These are phyloP conservation scores for Euphonia xanthogaster DNA, from an alignment of 2,797 vertebrate genomes.

Conservation along the genomic window DNA sequence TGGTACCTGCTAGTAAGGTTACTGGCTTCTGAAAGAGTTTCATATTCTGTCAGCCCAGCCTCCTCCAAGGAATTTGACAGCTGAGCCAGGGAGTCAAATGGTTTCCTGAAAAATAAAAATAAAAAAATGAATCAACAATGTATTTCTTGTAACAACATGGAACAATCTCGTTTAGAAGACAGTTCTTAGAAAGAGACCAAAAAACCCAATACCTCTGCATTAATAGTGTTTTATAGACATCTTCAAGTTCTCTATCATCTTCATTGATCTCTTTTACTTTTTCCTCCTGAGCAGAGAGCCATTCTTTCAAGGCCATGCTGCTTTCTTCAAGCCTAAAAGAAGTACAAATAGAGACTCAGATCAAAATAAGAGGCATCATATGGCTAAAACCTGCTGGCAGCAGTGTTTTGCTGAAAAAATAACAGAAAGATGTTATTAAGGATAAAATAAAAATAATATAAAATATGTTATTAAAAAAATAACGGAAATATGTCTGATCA, in stretches of 20 bases:
- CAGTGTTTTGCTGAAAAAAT: neutral
- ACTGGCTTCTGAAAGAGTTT: slow-evolving; percentile 75
- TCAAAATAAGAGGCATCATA: neutral
- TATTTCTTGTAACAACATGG: neutral
- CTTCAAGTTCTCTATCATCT: slow-evolving; percentile 53
- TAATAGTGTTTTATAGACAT: slow-evolving; percentile 76
- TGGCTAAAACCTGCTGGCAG: neutral
- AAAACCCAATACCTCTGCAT: slow-evolving; percentile 78
- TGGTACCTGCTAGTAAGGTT: slow-evolving; percentile 78
- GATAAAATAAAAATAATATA: neutral
- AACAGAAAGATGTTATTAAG: neutral
- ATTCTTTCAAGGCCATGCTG: slow-evolving; percentile 74
- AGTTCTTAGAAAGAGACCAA: neutral
- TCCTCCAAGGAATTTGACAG: slow-evolving; percentile 77
- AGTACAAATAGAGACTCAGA: neutral
- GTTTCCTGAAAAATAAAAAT: slow-evolving; percentile 71
- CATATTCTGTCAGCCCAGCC: slow-evolving; percentile 78
- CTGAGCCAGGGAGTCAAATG: slow-evolving; percentile 76
- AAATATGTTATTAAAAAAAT: neutral
- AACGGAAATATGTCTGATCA: neutral
- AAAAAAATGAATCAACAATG: neutral
- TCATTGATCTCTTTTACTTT: slow-evolving; percentile 68
- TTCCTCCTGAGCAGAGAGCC: slow-evolving; percentile 83
- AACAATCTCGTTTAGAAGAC: neutral
- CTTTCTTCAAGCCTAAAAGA: slow-evolving; percentile 82